Base-by-base conservation (phyloP, 2,113 vertebrate species). In the Alectura lathami region DNA sequence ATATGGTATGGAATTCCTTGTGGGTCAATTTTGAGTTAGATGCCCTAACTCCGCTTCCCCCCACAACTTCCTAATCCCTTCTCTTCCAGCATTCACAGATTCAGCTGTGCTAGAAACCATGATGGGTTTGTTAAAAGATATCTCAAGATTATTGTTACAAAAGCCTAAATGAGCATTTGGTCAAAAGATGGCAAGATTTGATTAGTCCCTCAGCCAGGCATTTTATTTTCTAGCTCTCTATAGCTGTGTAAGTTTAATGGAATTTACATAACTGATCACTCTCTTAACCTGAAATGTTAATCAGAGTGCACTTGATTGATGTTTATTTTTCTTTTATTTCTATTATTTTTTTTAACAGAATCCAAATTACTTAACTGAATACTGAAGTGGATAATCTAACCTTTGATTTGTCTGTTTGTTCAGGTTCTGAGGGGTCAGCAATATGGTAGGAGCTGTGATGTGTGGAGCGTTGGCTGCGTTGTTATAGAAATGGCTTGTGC, bases 401-500 rank as follows among this genome's bases (percentile, higher is more conserved):
- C 24, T 81, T 69, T 88, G 74, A 2, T 82, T 17, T 43, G 11
- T 83, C 9, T 83, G 24, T 89, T 60, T 96, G 32, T 93, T 85
- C 67, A 99, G 98, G 99, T 99, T 66, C 96, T 99, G 51, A 97
- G 99, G 93, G 99, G 99, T 43, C 99, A 99, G 94, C 98, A 99
- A 12, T 99, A 99, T 38, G 99, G 99, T 16, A 98, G 99, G 48
- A 99, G 99, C 97, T 99, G 99, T 96, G 99, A 99, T n/a, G 98
- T 99, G 11, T 99, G 99, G 99, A 99, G 99, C 2, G 98, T 98
- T 74, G 99, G 99, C 82, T 99, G 99, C 89, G 98, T 98, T 93
- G 97, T 99, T 76, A 99, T 99, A 91, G 98, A 99, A 97, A 99
- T 99, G 98, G 98, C 99, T 54, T 99, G 99, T 93, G 99, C 98